These are phyloP conservation scores for Murina feae DNA, from an alignment of 2,113 vertebrate species.

Conservation along the genomic window DNA sequence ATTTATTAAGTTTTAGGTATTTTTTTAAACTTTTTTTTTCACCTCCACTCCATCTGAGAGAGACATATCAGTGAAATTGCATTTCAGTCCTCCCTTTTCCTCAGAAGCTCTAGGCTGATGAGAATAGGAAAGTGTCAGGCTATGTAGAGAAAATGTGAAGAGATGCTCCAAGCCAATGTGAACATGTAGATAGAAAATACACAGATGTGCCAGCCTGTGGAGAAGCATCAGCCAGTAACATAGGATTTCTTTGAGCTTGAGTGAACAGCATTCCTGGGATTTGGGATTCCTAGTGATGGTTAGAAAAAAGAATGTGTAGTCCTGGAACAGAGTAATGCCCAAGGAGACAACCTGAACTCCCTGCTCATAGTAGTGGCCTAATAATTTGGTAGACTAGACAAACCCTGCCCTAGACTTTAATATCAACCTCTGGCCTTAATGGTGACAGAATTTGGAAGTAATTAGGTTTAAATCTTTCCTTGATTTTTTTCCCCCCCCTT, in stretches of 20 bases:
- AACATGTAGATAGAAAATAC: constrained; percentile 43
- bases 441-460: neutral
- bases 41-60: neutral
- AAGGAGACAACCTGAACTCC: constrained; percentile 17
- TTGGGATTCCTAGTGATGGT: neutral
- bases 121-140: constrained; percentile 23
- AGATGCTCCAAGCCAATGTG: constrained; percentile 14
- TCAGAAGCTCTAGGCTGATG: constrained; percentile 35
- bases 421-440: constrained; percentile 2
- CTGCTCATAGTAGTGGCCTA: constrained; percentile 62
- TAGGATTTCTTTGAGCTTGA: constrained; percentile 42
- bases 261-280: constrained; percentile 34
- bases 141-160: constrained; percentile 49
- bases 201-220: neutral
- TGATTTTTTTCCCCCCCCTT: neutral
- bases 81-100: neutral
- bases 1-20: neutral
- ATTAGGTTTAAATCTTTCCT: neutral
- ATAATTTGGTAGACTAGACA: neutral
- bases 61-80: neutral
- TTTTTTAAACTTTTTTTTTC: constrained; percentile 14
- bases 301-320: neutral
- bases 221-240: constrained; percentile 24
- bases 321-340: neutral
- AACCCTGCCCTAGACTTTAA: constrained; percentile 5